These are phyloP conservation scores for Dicerorhinus sumatrensis DNA, from an alignment of 2,113 vertebrate species.

Conservation along the genomic window DNA sequence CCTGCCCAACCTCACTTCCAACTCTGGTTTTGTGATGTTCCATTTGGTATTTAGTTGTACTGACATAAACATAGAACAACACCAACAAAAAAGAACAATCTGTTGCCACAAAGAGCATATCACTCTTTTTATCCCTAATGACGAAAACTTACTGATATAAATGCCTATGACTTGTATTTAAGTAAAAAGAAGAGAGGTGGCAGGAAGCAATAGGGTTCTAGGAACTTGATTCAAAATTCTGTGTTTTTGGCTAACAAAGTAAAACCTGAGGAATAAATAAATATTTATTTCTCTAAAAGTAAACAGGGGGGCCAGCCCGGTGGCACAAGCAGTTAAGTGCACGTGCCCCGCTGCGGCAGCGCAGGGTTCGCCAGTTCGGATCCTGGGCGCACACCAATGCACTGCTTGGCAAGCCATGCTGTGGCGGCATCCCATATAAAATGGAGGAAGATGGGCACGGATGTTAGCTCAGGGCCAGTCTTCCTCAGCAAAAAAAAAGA, in stretches of 20 bases:
- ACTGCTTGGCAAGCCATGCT: no score
- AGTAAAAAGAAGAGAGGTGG: neutral
- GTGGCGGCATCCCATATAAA: no score
- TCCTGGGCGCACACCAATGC: no score
- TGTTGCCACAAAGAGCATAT: neutral
- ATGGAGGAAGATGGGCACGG: no score
- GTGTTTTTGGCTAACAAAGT: neutral
- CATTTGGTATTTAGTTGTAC: neutral
- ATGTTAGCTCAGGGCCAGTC: no score
- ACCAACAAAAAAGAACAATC: neutral
- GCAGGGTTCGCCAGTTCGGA: no score
- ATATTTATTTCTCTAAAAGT: neutral
- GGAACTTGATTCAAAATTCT: neutral
- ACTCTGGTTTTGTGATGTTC: neutral
- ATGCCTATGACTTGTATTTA: neutral
- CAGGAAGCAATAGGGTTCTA: neutral
- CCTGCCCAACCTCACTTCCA: neutral
- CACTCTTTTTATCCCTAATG: neutral
- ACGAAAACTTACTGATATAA: neutral
- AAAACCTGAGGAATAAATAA: neutral
- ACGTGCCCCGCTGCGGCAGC: no score
- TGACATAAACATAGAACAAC: neutral
- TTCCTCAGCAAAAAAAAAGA: no score
- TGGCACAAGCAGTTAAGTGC: no score
- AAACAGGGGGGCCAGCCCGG: neutral